phyloP scores from a whole-genome alignment of 2,113 vertebrate genomes.

The Rhineura floridana region DNA sequence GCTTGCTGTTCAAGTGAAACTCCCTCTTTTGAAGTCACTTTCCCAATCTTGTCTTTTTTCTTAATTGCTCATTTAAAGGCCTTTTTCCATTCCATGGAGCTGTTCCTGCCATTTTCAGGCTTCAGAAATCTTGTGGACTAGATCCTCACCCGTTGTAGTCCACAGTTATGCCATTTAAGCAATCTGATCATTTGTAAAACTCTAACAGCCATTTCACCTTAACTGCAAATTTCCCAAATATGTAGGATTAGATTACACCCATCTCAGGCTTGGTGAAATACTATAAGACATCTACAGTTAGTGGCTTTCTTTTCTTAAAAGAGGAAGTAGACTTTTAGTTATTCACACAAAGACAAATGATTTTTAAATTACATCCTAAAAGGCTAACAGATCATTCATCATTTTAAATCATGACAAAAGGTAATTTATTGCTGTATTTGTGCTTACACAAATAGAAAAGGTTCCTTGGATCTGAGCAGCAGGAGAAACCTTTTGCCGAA shows the following conservation, averaged over 20 bases:
- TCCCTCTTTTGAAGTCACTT: background rate
- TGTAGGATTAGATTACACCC: conserved; percentile 29
- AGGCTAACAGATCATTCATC: conserved; percentile 69
- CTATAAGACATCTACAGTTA: conserved; percentile 35
- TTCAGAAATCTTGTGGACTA: background rate
- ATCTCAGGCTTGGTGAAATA: background rate
- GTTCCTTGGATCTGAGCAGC: conserved; percentile 45
- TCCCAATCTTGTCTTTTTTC: background rate
- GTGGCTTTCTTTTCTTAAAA: conserved; percentile 29
- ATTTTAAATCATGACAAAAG: conserved; percentile 72
- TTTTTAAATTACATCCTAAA: conserved; percentile 78
- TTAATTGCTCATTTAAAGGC: background rate
- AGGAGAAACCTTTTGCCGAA: background rate
- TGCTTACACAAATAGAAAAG: conserved; percentile 55
- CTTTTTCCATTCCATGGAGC: background rate
- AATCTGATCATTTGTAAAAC: conserved; percentile 3
- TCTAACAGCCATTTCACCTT: conserved; percentile 17
- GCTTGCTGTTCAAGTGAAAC: background rate
- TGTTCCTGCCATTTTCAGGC: background rate
- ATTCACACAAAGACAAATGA: conserved; percentile 72
- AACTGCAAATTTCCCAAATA: conserved; percentile 4
- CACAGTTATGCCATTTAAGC: background rate
- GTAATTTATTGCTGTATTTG: conserved; percentile 65
- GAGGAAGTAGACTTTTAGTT: conserved; percentile 59
- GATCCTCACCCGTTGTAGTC: background rate